Evolutionary conservation across 2,888 invertebrate species (phyloP), one percentile per base, ranked within the genome.

Genomic region (Tetragonisca angustula): DNA sequence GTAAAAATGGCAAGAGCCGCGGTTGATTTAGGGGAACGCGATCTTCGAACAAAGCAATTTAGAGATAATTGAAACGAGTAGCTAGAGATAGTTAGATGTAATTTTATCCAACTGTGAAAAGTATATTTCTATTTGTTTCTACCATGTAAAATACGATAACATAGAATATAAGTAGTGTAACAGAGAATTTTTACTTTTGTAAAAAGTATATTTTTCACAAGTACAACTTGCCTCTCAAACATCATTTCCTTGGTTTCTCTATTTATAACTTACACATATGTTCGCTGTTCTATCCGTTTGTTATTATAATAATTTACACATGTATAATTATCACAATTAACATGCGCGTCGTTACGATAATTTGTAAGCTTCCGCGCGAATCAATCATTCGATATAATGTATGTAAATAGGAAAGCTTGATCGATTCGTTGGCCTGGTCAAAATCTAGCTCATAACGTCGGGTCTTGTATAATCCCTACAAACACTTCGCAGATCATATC

Each of bases 401-500:
- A 27, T 17, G 36, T 70, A 70, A 70, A 76, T 15, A 21, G 6
- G 50, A 52, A 64, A 32, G 54, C 19, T 19, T 19, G 21, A 49
- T 69, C 15, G 54, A 69, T 76, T 56, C 11, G 11, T 4, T 21
- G 3, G 5, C 49, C 24, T 3, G 17, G n/a, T 32, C 13, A 13
- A 56, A 49, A 72, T 43, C 32, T 13, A 72, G 62, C n/a, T 62
- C 32, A 15, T 36, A 72, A 21, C 4, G 2, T 11, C 17, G 27
- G 9, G 32, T 43, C 52, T 70, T 24, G 36, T 70, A 32, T 62
- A 71, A 62, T 62, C 19, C 49, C 17, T 19, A 11, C 21, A 62
- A 70, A 54, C 62, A 27, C 27, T 50, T 21, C 27, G 62, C 27
- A 62, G 43, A 36, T 9, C 21, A 24, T 69, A 76, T 77, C 64